A percentile compares a stretch with the other conserved stretches of the same genome.
Evolutionary conservation across 2,888 invertebrate genomes (phyloP).

Genomic region (Liodrosophila aerea): DNA sequence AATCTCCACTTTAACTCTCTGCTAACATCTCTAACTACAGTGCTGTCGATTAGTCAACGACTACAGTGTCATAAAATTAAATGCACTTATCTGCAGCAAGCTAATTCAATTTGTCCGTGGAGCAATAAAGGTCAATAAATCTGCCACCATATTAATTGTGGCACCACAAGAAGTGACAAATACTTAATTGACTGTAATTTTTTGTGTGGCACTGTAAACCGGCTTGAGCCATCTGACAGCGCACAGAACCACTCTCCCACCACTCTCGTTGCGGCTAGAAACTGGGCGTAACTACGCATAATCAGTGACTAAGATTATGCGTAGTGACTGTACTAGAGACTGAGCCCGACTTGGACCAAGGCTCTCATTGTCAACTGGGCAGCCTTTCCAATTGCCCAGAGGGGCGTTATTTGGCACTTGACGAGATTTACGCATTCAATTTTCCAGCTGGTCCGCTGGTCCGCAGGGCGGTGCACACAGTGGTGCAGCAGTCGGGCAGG

Average conservation of each 20-base stretch:
- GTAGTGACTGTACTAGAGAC: not conserved
- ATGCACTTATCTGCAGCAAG: conserved; percentile 10
- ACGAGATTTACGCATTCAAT: conserved; percentile 45
- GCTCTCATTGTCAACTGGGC: conserved; percentile 42
- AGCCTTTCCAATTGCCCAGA: conserved; percentile 57
- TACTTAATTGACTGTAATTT: conserved; percentile 57
- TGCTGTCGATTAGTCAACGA: conserved; percentile 25
- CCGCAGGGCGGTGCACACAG: conserved; percentile 56
- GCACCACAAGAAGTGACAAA: conserved; percentile 52
- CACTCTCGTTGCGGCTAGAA: no score
- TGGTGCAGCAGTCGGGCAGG: conserved; percentile 21
- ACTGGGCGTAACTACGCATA: conserved; percentile 60
- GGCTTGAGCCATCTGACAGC: conserved; percentile 30
- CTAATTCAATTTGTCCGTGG: conserved; percentile 46
- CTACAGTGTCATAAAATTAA: conserved; percentile 2
- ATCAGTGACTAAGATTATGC: conserved; percentile 28
- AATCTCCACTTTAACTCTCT: not conserved
- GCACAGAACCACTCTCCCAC: not conserved
- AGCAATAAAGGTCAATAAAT: conserved; percentile 59
- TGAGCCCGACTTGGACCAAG: conserved; percentile 5
- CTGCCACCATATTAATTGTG: conserved; percentile 37
- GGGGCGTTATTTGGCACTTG: conserved; percentile 3
- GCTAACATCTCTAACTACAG: conserved; percentile 17
- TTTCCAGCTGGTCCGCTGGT: conserved; percentile 14
- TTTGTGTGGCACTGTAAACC: conserved; percentile 54